Conservation (phyloP, 2,888 invertebrate genomes). For the Melanargia galathea region DNA sequence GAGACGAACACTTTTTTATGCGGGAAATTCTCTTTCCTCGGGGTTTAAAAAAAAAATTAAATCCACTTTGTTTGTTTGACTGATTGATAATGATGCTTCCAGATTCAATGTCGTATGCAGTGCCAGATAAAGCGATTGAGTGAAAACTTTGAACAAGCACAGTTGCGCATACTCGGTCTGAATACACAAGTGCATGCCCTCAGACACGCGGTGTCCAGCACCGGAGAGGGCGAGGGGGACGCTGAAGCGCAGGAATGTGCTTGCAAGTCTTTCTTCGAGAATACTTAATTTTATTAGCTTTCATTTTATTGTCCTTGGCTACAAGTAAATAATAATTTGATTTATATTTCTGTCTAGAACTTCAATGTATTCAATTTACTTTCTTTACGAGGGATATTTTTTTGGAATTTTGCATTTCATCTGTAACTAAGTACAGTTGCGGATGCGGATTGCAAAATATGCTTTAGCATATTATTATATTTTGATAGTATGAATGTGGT, state of each 20-base stretch:
- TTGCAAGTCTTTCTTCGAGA: slow-evolving; percentile 67
- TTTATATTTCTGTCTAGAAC: no score
- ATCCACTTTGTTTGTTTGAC: neutral
- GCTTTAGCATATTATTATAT: no score
- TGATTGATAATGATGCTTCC: slow-evolving; percentile 37
- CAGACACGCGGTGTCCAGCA: slow-evolving; percentile 68
- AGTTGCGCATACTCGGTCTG: slow-evolving; percentile 84
- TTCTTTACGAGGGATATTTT: no score
- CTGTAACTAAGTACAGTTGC: no score
- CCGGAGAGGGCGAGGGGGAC: slow-evolving; percentile 60
- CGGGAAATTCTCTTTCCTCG: no score
- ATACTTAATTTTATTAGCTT: slow-evolving; percentile 42
- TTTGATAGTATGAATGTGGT: no score
- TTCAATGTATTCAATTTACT: no score
- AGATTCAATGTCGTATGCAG: slow-evolving; percentile 86
- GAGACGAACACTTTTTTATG: no score
- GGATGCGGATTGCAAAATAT: no score
- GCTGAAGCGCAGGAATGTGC: slow-evolving; percentile 55
- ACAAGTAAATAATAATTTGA: neutral
- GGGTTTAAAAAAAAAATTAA: no score
- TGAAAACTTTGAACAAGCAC: slow-evolving; percentile 87
- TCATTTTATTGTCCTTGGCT: neutral
- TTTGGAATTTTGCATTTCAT: no score
- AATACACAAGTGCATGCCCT: slow-evolving; percentile 86
- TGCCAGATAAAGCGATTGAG: slow-evolving; percentile 86